Evolutionary conservation across 2,113 vertebrate species (phyloP).

Genomic region (Maccullochella peelii): DNA sequence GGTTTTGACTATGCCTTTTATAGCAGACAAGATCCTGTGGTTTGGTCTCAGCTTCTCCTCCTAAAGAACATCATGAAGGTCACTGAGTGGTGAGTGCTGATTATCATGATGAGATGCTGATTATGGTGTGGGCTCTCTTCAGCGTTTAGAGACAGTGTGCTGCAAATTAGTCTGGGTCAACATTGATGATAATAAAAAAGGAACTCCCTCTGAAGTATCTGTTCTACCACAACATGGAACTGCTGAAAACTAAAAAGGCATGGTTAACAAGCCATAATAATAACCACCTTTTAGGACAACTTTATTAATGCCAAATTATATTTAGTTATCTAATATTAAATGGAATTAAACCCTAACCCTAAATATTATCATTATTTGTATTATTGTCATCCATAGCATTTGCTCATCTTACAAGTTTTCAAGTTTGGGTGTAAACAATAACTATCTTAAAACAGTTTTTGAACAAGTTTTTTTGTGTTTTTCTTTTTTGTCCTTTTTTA

Average conservation of each 20-base stretch:
- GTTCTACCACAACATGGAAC: neutral
- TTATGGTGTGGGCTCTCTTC: constrained; percentile 32
- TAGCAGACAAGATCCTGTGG: neutral
- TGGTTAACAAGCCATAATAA: neutral
- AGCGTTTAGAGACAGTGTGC: neutral
- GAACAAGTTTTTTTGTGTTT: too few relatives aligned
- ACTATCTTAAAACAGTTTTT: too few relatives aligned
- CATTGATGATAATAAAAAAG: constrained; percentile 10
- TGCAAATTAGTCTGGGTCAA: constrained; percentile 33
- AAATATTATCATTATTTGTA: too few relatives aligned
- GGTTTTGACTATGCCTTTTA: neutral
- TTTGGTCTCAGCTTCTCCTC: constrained; percentile 3
- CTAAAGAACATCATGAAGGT: constrained; percentile 31
- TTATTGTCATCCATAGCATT: too few relatives aligned
- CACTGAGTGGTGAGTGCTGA: constrained; percentile 29
- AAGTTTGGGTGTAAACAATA: too few relatives aligned
- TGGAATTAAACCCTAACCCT: too few relatives aligned
- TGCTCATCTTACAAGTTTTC: too few relatives aligned
- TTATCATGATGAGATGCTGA: constrained; percentile 42
- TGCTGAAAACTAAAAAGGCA: neutral
- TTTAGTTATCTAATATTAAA: too few relatives aligned
- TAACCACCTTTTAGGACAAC: too few relatives aligned
- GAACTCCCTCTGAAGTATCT: neutral
- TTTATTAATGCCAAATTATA: too few relatives aligned
- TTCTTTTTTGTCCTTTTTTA: too few relatives aligned